Base-by-base conservation (phyloP, 2,113 vertebrate genomes). In the Cervus canadensis region DNA sequence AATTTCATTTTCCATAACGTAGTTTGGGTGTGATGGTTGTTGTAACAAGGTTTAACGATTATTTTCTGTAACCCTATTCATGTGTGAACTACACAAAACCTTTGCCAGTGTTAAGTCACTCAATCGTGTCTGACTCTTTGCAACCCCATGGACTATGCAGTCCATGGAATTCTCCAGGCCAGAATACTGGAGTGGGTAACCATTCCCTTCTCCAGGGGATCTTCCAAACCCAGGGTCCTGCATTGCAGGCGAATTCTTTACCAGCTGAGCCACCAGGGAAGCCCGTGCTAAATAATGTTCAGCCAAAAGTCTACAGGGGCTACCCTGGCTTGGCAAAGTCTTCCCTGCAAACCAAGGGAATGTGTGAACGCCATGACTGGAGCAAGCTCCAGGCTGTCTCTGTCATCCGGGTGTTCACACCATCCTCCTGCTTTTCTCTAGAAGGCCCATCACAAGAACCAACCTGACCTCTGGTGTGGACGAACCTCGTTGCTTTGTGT, bases 281-380 rank as follows among this genome's bases (percentile, higher is more conserved):
- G 67, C 67, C 9, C 2, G 5, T 40, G 76, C 54, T 26, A 43
- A 81, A 15, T 52, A 67, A 71, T 57, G 67, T 50, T 79, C 87
- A 87, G 25, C 21, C 14, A 67, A 11, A 54, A 67, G 52, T 56
- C 16, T 1, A 15, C 4, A 19, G 33, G 50, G n/a, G 2, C 12
- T n/a, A 12, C 78, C 30, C 17, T 71, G 6, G 36, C 48, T 30
- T 43, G 9, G 26, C 10, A 10, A 40, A 82, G n/a, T 43, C 62
- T 88, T 36, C n/a, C 43, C 26, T 78, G 13, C 13, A 50, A 79
- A 79, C 19, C 56, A 30, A 8, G 62, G 54, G 91, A 67, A 11
- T 14, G 1, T 0, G 0, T 2, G 54, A 48, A 48, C 36, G 10
- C 56, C 7, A 3, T 9, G 1, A 2, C 4, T 13, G 7, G 3